Evolutionary conservation across 1,140 invertebrate genomes (phyloP).

Genomic region (Trachymyrmex septentrionalis): DNA sequence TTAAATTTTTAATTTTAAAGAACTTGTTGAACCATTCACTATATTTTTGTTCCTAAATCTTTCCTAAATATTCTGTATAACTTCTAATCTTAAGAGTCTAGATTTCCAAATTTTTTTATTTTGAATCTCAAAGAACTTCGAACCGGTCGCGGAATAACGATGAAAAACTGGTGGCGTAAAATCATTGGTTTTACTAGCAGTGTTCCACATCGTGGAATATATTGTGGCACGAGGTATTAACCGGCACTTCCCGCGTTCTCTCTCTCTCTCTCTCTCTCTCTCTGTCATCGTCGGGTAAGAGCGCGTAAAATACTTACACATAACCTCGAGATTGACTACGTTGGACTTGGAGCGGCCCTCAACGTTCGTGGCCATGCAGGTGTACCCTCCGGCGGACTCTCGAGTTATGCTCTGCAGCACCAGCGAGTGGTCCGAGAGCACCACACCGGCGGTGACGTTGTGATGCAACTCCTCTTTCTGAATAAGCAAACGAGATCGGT

Average conservation of each 20-base stretch:
- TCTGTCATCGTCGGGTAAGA: neutral
- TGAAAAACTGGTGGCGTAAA: neutral
- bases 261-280: neutral
- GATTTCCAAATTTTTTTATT: neutral
- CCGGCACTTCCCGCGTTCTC: conserved; percentile 4
- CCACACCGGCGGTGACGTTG: conserved; percentile 87
- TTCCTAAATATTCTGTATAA: no score
- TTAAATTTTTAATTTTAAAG: no score
- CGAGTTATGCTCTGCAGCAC: conserved; percentile 88
- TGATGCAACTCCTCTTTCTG: conserved; percentile 87
- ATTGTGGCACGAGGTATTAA: conserved; percentile 39
- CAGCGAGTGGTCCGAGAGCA: conserved; percentile 88
- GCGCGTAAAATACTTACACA: conserved; percentile 86
- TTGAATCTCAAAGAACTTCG: neutral
- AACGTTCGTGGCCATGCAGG: conserved; percentile 87
- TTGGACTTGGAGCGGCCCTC: conserved; percentile 88
- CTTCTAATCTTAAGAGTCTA: neutral
- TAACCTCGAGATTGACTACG: conserved; percentile 87
- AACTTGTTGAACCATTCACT: no score
- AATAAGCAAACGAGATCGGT: conserved; percentile 62
- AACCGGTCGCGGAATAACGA: neutral
- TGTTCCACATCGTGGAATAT: neutral
- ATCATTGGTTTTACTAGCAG: neutral
- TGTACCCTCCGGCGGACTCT: conserved; percentile 88
- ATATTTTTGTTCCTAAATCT: no score